Percentiles rank a stretch among this genome's conserved stretches.
Evolutionary conservation across 2,888 invertebrate genomes (phyloP).

Genomic region (Orchestes rusci): DNA sequence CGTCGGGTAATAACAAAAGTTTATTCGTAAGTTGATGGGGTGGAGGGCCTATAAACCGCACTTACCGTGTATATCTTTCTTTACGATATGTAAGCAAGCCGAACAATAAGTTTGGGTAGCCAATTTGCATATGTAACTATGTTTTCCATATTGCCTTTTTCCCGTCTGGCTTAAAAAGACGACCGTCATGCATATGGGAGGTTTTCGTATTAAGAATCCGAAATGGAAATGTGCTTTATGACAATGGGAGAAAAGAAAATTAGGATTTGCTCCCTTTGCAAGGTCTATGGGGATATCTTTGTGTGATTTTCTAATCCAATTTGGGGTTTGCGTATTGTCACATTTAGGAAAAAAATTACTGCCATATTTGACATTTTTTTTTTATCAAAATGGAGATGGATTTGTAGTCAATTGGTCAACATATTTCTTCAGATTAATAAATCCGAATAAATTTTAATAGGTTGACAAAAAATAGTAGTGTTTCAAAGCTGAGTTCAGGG

Average conservation of each 20-base stretch:
- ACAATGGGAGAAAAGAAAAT: constrained; percentile 24
- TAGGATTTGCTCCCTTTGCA: constrained; percentile 14
- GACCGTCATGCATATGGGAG: constrained; percentile 7
- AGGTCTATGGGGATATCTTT: no score
- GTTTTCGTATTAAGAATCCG: constrained; percentile 19
- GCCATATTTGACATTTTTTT: no score
- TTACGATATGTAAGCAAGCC: constrained; percentile 35
- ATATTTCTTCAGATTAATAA: no score
- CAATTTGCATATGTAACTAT: constrained; percentile 46
- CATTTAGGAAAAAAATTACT: no score
- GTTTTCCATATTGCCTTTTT: constrained; percentile 25
- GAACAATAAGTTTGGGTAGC: constrained; percentile 43
- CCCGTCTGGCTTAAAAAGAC: constrained; percentile 17
- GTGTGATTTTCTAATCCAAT: no score
- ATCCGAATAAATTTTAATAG: no score
- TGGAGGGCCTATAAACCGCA: constrained; percentile 24
- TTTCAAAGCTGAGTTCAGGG: no score
- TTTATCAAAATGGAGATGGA: no score
- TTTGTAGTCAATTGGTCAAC: no score
- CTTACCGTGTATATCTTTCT: constrained; percentile 27
- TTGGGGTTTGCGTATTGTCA: neutral
- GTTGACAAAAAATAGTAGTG: no score
- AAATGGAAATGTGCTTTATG: constrained; percentile 21
- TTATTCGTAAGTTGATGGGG: constrained; percentile 22
- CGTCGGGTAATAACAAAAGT: constrained; percentile 23